phyloP scores from a whole-genome alignment of 2,888 invertebrate species.

The Microctonus brassicae region DNA sequence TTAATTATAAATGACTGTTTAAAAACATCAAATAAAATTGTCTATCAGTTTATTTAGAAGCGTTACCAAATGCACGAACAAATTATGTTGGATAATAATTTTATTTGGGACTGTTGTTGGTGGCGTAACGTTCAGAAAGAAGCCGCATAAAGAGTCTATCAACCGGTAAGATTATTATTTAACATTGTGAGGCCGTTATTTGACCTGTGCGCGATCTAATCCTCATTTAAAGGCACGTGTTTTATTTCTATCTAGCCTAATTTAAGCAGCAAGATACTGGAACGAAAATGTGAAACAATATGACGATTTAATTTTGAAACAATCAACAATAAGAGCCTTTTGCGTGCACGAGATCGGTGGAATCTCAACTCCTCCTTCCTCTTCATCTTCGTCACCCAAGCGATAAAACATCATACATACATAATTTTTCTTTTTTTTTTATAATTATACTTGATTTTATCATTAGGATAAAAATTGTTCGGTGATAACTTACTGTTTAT shows the following conservation, averaged over 20 bases:
- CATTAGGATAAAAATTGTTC: too few relatives aligned
- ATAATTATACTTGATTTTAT: too few relatives aligned
- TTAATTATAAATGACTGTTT: too few relatives aligned
- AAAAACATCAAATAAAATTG: too few relatives aligned
- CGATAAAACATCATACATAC: neutral
- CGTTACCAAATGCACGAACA: neutral
- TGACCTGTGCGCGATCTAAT: neutral
- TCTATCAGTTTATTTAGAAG: too few relatives aligned
- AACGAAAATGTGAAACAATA: slow-evolving; percentile 6
- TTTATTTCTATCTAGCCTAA: neutral
- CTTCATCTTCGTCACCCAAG: neutral
- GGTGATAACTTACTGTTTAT: slow-evolving; percentile 56
- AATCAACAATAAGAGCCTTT: neutral
- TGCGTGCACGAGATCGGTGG: neutral
- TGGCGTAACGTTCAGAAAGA: neutral
- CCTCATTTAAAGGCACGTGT: slow-evolving; percentile 7
- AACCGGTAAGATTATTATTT: neutral
- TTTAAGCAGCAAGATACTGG: slow-evolving; percentile 6
- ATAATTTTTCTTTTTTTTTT: too few relatives aligned
- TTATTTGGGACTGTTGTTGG: too few relatives aligned
- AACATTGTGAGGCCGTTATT: neutral
- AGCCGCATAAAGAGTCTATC: neutral
- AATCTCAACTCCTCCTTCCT: too few relatives aligned
- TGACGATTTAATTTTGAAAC: neutral
- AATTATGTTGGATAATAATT: too few relatives aligned